Evolutionary conservation across 2,888 invertebrate species (phyloP).

Genomic region (Polydrusus cervinus): DNA sequence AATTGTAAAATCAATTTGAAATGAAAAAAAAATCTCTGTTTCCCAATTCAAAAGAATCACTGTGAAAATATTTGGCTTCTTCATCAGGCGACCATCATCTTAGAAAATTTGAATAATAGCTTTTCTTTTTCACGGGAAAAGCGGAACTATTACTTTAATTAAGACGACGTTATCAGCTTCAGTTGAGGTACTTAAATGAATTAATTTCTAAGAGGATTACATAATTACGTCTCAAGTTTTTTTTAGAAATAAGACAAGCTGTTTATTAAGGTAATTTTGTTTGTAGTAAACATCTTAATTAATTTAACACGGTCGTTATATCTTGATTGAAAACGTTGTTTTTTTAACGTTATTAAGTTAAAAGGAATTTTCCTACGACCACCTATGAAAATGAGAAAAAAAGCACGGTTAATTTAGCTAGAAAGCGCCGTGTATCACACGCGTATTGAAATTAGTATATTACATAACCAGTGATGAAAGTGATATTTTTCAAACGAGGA

Average conservation of each 20-base stretch:
- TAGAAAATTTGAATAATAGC: slow-evolving; percentile 32
- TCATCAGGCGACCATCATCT: slow-evolving; percentile 20
- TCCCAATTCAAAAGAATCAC: no score
- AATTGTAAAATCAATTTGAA: no score
- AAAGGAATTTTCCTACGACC: neutral
- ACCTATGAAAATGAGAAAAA: no score
- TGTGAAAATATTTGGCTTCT: slow-evolving; percentile 9
- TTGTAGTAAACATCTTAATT: no score
- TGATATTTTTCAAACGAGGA: no score
- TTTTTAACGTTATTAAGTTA: neutral
- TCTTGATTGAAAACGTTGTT: neutral
- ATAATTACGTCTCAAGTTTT: slow-evolving; percentile 24
- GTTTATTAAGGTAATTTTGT: slow-evolving; percentile 17
- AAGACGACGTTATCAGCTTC: slow-evolving; percentile 44
- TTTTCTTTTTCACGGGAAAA: slow-evolving; percentile 24
- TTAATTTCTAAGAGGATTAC: slow-evolving; percentile 42
- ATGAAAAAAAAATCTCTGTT: no score
- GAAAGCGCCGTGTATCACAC: no score
- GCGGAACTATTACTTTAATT: slow-evolving; percentile 49
- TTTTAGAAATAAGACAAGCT: neutral
- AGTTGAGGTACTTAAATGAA: slow-evolving; percentile 44
- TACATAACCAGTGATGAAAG: no score
- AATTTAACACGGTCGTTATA: neutral
- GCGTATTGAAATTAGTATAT: no score
- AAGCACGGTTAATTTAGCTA: no score